phyloP scores from a whole-genome alignment of 2,797 vertebrate genomes.

The Leptatherina wallacei region DNA sequence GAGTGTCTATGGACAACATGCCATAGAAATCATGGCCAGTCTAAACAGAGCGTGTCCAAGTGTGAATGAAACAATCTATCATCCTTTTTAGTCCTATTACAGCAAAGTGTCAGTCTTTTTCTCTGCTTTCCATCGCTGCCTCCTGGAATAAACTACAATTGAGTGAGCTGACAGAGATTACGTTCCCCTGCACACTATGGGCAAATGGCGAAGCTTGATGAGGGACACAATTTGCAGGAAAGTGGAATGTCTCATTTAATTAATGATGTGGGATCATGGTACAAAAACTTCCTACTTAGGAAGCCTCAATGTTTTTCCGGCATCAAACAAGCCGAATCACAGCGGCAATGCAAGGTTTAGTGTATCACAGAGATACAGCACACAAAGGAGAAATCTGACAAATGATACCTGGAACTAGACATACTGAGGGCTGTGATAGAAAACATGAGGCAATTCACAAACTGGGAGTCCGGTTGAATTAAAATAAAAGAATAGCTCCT shows the following conservation, averaged over 20 bases:
- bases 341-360: too few relatives aligned
- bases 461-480: too few relatives aligned
- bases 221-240: slow-evolving; percentile 1
- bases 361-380: too few relatives aligned
- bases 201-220: slow-evolving; percentile 5
- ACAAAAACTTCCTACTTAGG: background rate
- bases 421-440: too few relatives aligned
- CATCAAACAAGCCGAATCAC: background rate
- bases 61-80: slow-evolving; percentile 72
- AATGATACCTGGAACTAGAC: too few relatives aligned
- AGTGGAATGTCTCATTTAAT: slow-evolving; percentile 8
- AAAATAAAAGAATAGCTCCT: too few relatives aligned
- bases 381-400: too few relatives aligned
- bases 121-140: slow-evolving; percentile 43
- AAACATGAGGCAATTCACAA: too few relatives aligned
- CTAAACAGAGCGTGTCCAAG: slow-evolving; percentile 66
- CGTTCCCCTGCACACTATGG: background rate
- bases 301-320: background rate
- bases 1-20: slow-evolving; percentile 44
- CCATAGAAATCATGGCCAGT: slow-evolving; percentile 56
- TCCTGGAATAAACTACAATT: slow-evolving; percentile 47
- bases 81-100: slow-evolving; percentile 70
- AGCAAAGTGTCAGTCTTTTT: slow-evolving; percentile 56
- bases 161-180: slow-evolving; percentile 34
- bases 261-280: slow-evolving; percentile 5